phyloP scores from a whole-genome alignment of 2,113 vertebrate genomes.

The Rana temporaria region DNA sequence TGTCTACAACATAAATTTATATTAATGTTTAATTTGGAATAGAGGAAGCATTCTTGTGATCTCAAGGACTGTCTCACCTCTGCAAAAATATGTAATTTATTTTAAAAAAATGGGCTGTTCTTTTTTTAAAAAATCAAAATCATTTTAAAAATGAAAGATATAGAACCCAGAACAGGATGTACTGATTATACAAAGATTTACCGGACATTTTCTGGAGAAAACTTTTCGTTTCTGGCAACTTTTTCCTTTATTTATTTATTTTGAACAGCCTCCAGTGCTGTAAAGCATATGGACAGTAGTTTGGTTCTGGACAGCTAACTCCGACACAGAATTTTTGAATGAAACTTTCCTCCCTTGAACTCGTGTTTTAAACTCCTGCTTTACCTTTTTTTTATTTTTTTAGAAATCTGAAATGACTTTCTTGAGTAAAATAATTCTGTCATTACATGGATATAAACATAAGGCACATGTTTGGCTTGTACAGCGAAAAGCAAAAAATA shows the following conservation, averaged over 20 bases:
- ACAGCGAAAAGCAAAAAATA: background rate
- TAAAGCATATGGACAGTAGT: slow-evolving; percentile 67
- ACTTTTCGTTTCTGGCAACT: slow-evolving; percentile 66
- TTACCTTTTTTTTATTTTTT: slow-evolving; percentile 22
- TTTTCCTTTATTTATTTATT: slow-evolving; percentile 69
- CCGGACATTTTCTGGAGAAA: slow-evolving; percentile 63
- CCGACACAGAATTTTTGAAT: slow-evolving; percentile 67
- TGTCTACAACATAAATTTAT: slow-evolving; percentile 25
- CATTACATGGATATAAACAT: slow-evolving; percentile 43
- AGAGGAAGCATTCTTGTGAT: slow-evolving; percentile 38
- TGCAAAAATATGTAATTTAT: slow-evolving; percentile 48
- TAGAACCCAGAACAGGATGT: slow-evolving; percentile 56
- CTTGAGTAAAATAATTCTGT: slow-evolving; percentile 52
- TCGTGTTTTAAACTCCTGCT: slow-evolving; percentile 63
- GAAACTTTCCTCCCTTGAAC: slow-evolving; percentile 69
- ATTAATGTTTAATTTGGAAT: slow-evolving; percentile 51
- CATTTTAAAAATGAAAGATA: slow-evolving; percentile 53
- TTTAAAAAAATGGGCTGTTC: slow-evolving; percentile 41
- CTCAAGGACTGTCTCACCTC: slow-evolving; percentile 46
- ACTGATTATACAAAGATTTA: slow-evolving; percentile 62
- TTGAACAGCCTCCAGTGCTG: slow-evolving; percentile 66
- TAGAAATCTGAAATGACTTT: slow-evolving; percentile 42
- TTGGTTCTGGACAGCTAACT: slow-evolving; percentile 69
- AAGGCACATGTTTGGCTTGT: slow-evolving; percentile 3
- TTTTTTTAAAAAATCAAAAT: slow-evolving; percentile 42